Base-by-base conservation (phyloP, 2,113 vertebrate species). In the Pteruthius melanotis region DNA sequence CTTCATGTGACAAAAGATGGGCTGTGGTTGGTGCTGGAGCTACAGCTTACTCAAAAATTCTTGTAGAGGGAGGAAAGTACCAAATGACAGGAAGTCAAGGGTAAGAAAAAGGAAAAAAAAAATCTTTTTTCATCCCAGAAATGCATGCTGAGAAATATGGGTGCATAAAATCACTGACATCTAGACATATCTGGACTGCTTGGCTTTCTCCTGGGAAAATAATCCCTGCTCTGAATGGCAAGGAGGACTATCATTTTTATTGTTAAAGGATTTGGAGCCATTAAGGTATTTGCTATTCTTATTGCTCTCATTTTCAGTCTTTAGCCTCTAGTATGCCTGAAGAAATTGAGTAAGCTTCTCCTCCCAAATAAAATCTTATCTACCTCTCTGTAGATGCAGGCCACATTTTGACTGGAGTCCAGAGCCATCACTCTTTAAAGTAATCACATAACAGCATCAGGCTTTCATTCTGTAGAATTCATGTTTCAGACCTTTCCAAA, bases 1-100 rank as follows among this genome's bases (percentile, higher is more conserved):
- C 3, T 80, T 56, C 69, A 47, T 1, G 0, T 6, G 54, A 42
- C 1, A 1, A 82, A 49, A 21, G 9, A 20, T 0, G 1, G 45
- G 42, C 9, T 57, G 27, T 1, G 28, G 27, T 37, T 45, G 59
- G 20, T 60, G 56, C 83, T 50, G 33, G 6, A 69, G 45, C 28
- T 60, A 24, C 22, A 74, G 37, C 15, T 63, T 11, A 24, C 8
- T n/a, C 24, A 44, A 61, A 83, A 49, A 15, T 26, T 39, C 26
- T 40, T 14, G 5, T 1, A 37, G 4, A 13, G 16, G 24, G 5
- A 80, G 13, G 14, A 54, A 76, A n/a, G 19, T 6, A 14, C 28
- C 44, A 50, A 53, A 31, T 9, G 5, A 40, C 30, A 59, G 23
- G 9, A 74, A 60, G 13, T 5, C 35, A 64, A 70, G 22, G 6